Conservation (phyloP, 2,888 invertebrate genomes). For the Celastrina argiolus region DNA sequence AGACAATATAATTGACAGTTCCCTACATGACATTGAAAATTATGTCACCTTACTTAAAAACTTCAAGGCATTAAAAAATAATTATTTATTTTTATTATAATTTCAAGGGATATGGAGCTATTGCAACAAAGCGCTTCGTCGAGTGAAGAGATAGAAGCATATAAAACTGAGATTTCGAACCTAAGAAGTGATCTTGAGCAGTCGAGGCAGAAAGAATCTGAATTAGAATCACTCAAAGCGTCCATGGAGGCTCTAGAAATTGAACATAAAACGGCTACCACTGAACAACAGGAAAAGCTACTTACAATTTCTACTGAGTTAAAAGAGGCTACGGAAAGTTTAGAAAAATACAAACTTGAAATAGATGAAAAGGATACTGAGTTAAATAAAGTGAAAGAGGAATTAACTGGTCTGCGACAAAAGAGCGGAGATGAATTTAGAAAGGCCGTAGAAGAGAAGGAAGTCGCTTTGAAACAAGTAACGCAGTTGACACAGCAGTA, state of each 20-base stretch:
- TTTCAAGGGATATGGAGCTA: constrained; percentile 61
- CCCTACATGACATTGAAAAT: no score
- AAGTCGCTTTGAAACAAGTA: constrained; percentile 54
- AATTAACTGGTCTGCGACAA: constrained; percentile 53
- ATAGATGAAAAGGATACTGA: constrained; percentile 56
- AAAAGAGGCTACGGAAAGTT: constrained; percentile 57
- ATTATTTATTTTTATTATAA: constrained; percentile 12
- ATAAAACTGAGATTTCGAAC: constrained; percentile 60
- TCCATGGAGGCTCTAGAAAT: constrained; percentile 65
- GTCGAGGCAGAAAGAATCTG: constrained; percentile 76
- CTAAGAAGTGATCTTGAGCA: constrained; percentile 66
- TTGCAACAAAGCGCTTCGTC: constrained; percentile 68
- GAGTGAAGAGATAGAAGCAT: constrained; percentile 68
- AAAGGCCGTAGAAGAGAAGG: constrained; percentile 58
- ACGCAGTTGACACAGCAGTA: constrained; percentile 52
- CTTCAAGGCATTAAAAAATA: background rate
- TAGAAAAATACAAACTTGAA: constrained; percentile 54
- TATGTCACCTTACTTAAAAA: no score
- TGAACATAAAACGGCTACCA: constrained; percentile 61
- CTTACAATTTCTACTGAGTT: constrained; percentile 53
- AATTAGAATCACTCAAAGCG: constrained; percentile 62
- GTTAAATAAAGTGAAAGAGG: constrained; percentile 56
- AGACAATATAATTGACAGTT: no score
- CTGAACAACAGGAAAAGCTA: constrained; percentile 63
- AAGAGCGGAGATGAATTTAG: constrained; percentile 64